Conservation (phyloP, 2,113 vertebrate genomes). For the Axis porcinus region DNA sequence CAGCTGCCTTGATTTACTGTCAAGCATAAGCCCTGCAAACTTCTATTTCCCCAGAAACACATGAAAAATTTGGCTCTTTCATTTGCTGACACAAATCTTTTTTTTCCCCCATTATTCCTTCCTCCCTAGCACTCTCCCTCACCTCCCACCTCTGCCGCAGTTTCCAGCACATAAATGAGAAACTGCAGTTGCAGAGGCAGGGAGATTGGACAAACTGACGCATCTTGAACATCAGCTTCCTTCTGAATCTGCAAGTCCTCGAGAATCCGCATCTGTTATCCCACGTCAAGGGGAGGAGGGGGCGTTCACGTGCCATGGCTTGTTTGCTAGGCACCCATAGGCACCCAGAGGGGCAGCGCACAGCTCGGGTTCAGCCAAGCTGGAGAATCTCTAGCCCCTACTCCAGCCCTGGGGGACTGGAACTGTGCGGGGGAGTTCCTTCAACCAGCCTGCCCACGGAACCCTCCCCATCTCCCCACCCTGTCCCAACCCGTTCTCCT, state of each 20-base stretch:
- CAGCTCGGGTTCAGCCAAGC: too few species aligned
- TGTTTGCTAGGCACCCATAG: neutral
- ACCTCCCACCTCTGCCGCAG: neutral
- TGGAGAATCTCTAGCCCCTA: rapidly evolving
- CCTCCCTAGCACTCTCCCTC: neutral
- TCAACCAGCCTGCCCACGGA: rapidly evolving
- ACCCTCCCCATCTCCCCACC: neutral
- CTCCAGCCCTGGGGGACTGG: rapidly evolving
- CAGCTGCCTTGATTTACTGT: neutral
- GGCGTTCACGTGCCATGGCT: neutral
- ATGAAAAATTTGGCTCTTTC: constrained; percentile 37
- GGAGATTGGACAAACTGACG: neutral
- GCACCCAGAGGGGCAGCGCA: neutral
- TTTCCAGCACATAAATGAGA: neutral
- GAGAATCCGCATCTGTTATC: neutral
- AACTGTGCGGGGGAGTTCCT: neutral
- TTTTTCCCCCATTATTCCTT: neutral
- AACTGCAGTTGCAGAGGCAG: neutral
- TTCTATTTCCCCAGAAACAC: constrained; percentile 48
- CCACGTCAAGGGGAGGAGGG: rapidly evolving
- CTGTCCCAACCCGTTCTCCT: neutral
- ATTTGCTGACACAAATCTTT: constrained; percentile 39
- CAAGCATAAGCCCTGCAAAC: neutral
- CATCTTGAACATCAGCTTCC: neutral
- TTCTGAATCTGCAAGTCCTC: neutral